phyloP scores from a whole-genome alignment of 2,113 vertebrate genomes.

The Silurus glanis region DNA sequence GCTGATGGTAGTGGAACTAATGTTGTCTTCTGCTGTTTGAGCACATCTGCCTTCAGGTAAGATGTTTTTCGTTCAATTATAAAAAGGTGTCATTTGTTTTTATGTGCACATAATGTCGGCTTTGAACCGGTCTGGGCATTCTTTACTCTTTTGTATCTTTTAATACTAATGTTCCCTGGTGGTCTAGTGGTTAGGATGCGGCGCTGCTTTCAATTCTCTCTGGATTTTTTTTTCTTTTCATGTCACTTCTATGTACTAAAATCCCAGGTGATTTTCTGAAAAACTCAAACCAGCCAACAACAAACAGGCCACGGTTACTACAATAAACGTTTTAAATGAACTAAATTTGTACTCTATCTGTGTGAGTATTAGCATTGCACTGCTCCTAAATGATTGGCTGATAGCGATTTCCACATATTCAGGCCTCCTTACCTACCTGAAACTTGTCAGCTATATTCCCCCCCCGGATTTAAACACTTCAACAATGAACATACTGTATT shows the following conservation, averaged over 20 bases:
- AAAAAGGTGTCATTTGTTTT: not conserved
- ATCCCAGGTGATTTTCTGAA: not conserved
- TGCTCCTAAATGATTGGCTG: not conserved
- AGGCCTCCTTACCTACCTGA: not conserved
- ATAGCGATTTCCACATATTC: not conserved
- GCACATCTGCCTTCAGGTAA: not conserved
- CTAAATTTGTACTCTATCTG: not conserved
- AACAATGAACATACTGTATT: not conserved
- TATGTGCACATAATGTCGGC: not conserved
- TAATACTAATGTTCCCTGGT: too few relatives aligned
- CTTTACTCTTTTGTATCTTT: not conserved
- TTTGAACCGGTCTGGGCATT: not conserved
- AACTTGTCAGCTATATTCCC: not conserved
- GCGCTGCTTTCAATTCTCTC: too few relatives aligned
- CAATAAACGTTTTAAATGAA: not conserved
- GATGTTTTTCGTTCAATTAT: not conserved
- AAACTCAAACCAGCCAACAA: not conserved
- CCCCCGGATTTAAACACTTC: not conserved
- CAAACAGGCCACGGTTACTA: not conserved
- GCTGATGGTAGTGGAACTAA: not conserved
- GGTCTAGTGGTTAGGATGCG: too few relatives aligned
- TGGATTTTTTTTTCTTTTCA: too few relatives aligned
- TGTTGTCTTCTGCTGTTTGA: not conserved
- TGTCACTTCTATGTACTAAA: too few relatives aligned
- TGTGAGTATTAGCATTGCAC: not conserved